A percentile compares a stretch with the other conserved stretches of the same genome.
phyloP scores from a whole-genome alignment of 2,888 invertebrate species.

The Eristalinus aeneus region DNA sequence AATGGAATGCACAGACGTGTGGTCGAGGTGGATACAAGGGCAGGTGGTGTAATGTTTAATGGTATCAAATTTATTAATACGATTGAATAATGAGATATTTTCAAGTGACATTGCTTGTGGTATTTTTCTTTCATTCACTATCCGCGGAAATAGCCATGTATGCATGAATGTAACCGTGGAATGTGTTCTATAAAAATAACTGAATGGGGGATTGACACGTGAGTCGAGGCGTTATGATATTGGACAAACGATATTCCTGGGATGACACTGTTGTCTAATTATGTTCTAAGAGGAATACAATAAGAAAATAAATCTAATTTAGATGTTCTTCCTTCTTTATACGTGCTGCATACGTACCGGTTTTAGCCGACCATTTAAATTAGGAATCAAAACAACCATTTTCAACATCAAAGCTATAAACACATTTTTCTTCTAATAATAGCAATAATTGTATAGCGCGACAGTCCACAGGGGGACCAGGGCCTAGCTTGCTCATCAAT shows the following conservation, averaged over 20 bases:
- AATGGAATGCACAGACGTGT: neutral
- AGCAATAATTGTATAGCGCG: too few species aligned
- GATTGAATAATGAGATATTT: neutral
- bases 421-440: too few species aligned
- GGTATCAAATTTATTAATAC: conserved; percentile 4
- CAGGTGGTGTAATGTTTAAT: neutral
- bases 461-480: too few species aligned
- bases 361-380: too few species aligned
- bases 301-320: too few species aligned
- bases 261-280: neutral
- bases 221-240: neutral
- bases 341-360: too few species aligned
- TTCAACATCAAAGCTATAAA: too few species aligned
- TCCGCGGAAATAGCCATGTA: neutral
- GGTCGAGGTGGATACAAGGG: neutral
- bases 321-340: too few species aligned
- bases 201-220: neutral
- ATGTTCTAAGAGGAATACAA: too few species aligned
- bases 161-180: neutral
- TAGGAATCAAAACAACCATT: too few species aligned
- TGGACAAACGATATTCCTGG: neutral
- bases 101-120: neutral
- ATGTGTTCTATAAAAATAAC: neutral
- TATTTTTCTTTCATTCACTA: neutral
- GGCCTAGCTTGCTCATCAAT: too few species aligned